Conservation (phyloP, 2,797 vertebrate species). For the Triplophysa bombifrons region DNA sequence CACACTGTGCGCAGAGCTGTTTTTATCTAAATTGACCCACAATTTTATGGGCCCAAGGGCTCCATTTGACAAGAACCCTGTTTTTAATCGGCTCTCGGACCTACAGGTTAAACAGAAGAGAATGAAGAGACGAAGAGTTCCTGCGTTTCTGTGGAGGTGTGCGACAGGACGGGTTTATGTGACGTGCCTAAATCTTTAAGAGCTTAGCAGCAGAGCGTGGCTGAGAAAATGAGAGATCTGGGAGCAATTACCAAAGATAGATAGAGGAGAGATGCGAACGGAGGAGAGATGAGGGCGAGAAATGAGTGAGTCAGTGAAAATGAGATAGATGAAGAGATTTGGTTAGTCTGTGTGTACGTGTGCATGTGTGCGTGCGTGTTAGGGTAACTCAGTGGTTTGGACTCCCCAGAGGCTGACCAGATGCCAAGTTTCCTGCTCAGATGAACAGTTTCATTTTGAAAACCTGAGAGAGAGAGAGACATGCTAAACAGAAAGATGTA, state of each 20-base stretch:
- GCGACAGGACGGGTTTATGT: conserved; percentile 26
- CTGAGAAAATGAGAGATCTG: conserved; percentile 47
- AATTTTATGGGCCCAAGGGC: conserved; percentile 16
- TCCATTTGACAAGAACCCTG: conserved; percentile 2
- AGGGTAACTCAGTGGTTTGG: conserved; percentile 62
- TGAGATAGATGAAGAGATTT: conserved; percentile 34
- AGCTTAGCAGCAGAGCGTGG: conserved; percentile 27
- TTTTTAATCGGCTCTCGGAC: conserved; percentile 45
- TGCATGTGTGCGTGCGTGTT: conserved; percentile 20
- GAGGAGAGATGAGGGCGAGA: conserved; percentile 32
- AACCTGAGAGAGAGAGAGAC: conserved; percentile 26
- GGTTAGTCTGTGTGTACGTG: conserved; percentile 1
- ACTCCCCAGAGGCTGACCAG: conserved; percentile 69
- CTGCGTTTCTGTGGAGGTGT: conserved; percentile 24
- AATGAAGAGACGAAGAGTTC: conserved; percentile 27
- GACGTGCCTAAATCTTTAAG: conserved; percentile 35
- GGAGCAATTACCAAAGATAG: conserved; percentile 55
- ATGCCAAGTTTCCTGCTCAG: conserved; percentile 64
- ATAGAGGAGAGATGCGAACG: conserved; percentile 29
- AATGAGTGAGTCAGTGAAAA: conserved; percentile 43
- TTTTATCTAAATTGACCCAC: conserved; percentile 24
- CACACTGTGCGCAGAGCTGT: background rate
- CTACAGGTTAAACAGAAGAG: conserved; percentile 14
- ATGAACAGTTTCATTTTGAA: conserved; percentile 52
- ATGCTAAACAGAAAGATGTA: conserved; percentile 42